Conservation (phyloP, 1,140 invertebrate genomes). For the Steinernema feltiae region DNA sequence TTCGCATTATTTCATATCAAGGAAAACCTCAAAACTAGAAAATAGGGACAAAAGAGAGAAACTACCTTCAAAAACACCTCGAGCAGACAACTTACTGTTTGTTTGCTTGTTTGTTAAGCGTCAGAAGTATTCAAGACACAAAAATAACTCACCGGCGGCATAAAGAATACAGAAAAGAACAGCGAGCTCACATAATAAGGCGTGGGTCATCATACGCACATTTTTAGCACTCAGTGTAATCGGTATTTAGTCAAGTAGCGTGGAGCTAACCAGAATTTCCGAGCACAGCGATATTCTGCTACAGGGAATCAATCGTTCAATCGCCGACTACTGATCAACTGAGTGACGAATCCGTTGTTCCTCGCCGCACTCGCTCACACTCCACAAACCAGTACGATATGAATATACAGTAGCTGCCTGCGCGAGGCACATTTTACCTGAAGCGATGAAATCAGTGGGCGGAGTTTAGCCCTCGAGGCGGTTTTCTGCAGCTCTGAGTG, state of each 20-base stretch:
- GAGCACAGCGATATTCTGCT: too few species aligned
- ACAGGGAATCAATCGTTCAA: too few species aligned
- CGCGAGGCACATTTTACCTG: constrained; percentile 10
- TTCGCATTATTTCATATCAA: background rate
- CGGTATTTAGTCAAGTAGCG: background rate
- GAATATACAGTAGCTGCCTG: constrained; percentile 13
- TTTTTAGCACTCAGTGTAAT: background rate
- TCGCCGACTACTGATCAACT: background rate
- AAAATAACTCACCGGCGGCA: background rate
- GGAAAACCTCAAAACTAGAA: background rate
- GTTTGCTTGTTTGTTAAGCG: too few species aligned
- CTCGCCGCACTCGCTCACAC: background rate
- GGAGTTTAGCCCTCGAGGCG: background rate
- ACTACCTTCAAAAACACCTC: too few species aligned
- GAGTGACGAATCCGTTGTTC: background rate
- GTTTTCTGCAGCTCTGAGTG: background rate
- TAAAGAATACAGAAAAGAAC: constrained; percentile 3
- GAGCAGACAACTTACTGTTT: too few species aligned
- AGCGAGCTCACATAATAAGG: background rate
- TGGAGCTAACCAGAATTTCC: background rate
- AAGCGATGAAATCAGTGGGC: constrained; percentile 3
- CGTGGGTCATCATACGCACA: constrained; percentile 8
- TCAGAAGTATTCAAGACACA: background rate
- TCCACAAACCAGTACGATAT: constrained; percentile 10
- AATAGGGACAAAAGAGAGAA: background rate